Base-by-base conservation (phyloP, 30 jellyfish, hydroid and myxozoan species). In the Hydractinia echinata region DNA sequence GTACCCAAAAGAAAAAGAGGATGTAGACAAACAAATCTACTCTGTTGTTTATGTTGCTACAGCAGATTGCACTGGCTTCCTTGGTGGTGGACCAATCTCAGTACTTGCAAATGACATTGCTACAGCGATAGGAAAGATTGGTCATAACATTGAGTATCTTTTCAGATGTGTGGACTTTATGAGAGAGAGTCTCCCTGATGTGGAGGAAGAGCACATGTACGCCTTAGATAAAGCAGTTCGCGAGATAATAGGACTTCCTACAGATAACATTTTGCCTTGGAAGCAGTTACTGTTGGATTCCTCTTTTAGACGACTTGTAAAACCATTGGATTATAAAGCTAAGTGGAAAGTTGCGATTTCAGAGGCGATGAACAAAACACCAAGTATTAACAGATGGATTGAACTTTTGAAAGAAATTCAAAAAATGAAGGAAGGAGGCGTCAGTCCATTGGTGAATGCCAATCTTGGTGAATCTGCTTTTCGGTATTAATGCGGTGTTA, bases 121-220 rank as follows among this genome's bases (percentile, higher is more conserved):
- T n/a, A 72, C 79, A 7, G 71, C 95, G 10, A 70, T 14, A 19
- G 98, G 98, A 8, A 76, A 50, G 6, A 61, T 85, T 21, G 98
- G 98, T 53, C 86, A 88, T 20, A 92, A 87, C 85, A 83, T 92
- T 48, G 98, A 92, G 74, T 92, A 92, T 67, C 74, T 92, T 20
- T 73, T 92, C 8, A 84, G 95, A 5, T 79, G 87, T 9, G 90
- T 93, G 4, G 96, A 92, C 55, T 92, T 86, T 68, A 92, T 87
- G 96, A 81, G 92, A 48, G 85, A 67, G 13, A 84, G 83, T 51
- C 74, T 79, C 6, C 74, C 84, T 9, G 74, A 61, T 50, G 95
- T 60, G 53, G 76, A 85, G 18, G 98, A 92, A 58, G 94, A 83
- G 7, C 98, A 92, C 66, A 74, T 92, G 66, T 87, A 76, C 64